A percentile compares a stretch with the other conserved stretches of the same genome.
Conservation (phyloP, 2,797 vertebrate species). For the Rhodeus uyekii region DNA sequence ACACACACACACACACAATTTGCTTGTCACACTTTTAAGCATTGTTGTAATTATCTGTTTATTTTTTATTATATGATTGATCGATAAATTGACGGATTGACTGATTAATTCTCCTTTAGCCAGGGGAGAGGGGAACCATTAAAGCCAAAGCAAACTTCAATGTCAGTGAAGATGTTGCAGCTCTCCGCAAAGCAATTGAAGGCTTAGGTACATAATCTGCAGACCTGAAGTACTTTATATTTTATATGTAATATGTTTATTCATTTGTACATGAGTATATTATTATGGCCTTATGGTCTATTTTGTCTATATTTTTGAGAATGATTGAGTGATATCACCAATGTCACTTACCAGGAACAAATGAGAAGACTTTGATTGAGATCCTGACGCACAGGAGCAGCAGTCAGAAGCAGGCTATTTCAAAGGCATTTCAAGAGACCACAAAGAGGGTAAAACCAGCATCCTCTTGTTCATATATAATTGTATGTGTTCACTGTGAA, state of each 20-base stretch:
- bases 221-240: neutral
- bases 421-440: constrained; percentile 65
- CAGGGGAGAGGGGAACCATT: constrained; percentile 72
- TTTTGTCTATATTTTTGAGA: neutral
- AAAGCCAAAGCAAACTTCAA: constrained; percentile 70
- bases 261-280: neutral
- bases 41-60: no score
- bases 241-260: neutral
- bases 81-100: neutral
- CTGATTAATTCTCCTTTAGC: constrained; percentile 55
- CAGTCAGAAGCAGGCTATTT: constrained; percentile 75
- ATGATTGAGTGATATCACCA: neutral
- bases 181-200: constrained; percentile 74
- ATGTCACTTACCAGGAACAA: constrained; percentile 70
- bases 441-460: constrained; percentile 70
- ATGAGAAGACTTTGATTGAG: constrained; percentile 72
- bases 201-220: constrained; percentile 72
- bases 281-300: neutral
- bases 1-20: no score
- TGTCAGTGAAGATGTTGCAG: constrained; percentile 71
- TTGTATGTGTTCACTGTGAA: neutral
- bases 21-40: no score
- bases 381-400: constrained; percentile 73
- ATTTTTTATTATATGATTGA: no score
- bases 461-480: neutral